Evolutionary conservation across 1,140 invertebrate species (phyloP), one percentile per base, ranked within the genome.

Genomic region (Psix sp.): DNA sequence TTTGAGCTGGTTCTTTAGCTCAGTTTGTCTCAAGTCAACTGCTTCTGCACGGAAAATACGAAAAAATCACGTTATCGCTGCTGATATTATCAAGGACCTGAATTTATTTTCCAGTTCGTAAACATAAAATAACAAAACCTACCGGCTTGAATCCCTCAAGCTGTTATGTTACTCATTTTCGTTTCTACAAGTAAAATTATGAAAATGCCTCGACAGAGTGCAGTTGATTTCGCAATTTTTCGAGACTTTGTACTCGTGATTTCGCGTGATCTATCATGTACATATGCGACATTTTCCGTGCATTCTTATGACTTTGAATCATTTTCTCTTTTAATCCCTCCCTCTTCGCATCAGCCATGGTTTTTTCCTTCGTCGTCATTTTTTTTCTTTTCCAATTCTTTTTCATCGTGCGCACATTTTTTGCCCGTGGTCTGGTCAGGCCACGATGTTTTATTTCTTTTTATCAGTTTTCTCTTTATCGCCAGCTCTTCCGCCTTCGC

Each of bases 391-490:
- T 51, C 13, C 13, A 11, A 9, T 13, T 17, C 18, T 71, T 57
- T 60, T 51, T 49, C 49, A 7, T 16, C n/a, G 14, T 49, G 31
- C 26, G 35, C 15, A 31, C n/a, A n/a, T 71, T 65, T 73, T 73
- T 73, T 68, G 24, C 38, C 40, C 18, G 18, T 20, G 7, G 48
- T 17, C 40, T 56, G 49, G 66, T 54, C 66, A 54, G 39, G 33
- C 49, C 51, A 59, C 59, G 40, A 52, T 31, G 63, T 73, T 66
- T 66, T 70, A 40, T 48, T 13, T 39, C 62, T 56, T 71, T 73
- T 71, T 66, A 57, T 71, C 45, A 62, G 40, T 57, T 66, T 70
- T 70, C 52, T 66, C 48, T 60, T 46, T 54, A 70, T 70, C 39
- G 48, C 18, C 29, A 16, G 71, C 60, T 73, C 62, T 49, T 74